Conservation (phyloP, 2,113 vertebrate genomes). For the Guaruba guarouba region DNA sequence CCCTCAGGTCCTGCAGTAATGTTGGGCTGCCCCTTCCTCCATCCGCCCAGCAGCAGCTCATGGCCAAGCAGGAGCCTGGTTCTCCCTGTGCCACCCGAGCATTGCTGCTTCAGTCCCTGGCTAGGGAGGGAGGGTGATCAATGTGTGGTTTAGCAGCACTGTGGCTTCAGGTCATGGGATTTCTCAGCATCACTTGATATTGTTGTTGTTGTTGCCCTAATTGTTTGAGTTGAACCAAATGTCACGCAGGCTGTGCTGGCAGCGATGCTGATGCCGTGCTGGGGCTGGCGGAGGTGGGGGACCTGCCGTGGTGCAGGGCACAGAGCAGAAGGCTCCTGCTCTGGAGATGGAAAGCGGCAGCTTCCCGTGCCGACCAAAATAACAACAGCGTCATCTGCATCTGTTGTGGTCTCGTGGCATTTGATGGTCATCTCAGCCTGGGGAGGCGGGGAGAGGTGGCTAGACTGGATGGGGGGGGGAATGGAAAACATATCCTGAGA, state of each 20-base stretch:
- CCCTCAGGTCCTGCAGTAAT: not conserved
- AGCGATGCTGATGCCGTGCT: not conserved
- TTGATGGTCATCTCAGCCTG: not conserved
- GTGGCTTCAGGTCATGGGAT: not conserved
- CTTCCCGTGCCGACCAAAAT: not conserved
- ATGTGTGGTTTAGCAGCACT: not conserved
- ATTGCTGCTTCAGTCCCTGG: not conserved
- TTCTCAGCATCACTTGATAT: not conserved
- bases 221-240: not conserved
- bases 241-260: not conserved
- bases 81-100: not conserved
- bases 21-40: not conserved
- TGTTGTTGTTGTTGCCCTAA: not conserved
- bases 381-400: not conserved
- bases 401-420: not conserved
- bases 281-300: not conserved
- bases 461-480: not conserved
- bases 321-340: not conserved
- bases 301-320: not conserved
- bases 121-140: not conserved
- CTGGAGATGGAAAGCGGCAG: not conserved
- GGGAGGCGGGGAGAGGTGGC: not conserved
- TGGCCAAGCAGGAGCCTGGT: not conserved
- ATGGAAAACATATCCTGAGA: not conserved
- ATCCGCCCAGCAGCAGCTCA: not conserved